Base-by-base conservation (phyloP, 1,140 invertebrate species). In the Lineus longissimus region DNA sequence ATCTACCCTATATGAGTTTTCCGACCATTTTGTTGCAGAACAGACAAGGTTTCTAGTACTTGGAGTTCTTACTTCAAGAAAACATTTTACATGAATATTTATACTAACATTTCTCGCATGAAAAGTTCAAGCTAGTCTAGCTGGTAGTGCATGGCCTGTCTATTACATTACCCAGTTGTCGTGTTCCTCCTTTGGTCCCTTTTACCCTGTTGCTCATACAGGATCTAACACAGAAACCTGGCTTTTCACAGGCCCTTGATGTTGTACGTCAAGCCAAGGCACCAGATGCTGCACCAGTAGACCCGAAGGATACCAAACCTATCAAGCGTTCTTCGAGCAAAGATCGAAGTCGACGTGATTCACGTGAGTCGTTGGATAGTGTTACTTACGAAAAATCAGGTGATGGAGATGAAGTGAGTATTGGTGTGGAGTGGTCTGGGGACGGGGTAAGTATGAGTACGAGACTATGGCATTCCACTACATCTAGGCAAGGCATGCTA, bases 221-320 rank as follows among this genome's bases (percentile, higher is more conserved):
- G 4, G 47, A 29, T 62, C 27, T n/a, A 11, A 19, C 54, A 22
- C n/a, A 4, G 29, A 15, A 30, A 13, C 40, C 25, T 31, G 33
- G 30, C 59, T 15, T 60, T 60, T 59, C 59, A 68, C 76, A 92
- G 90, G 91, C 91, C 62, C 85, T 93, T 81, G 92, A 94, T 84
- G 88, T 94, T 70, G 91, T 93, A 65, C 93, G 93, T 83, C 91
- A 94, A 84, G 88, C 91, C 30, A 59, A 33, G 40, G 40, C 30
- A 43, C 31, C 59, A 40, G 33, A 19, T 27, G 47, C 25, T 27
- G 45, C 33, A 33, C 25, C 22, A 36, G 60, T 47, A 33, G 43
- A 54, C 41, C 25, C 25, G 23, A 40, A 47, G 13, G 66, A 62
- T 62, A 66, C 61, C 59, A 80, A 79, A 72, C 73, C 83, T 61